Evolutionary conservation across 2,888 invertebrate species (phyloP), one percentile per base, ranked within the genome.

Genomic region (Caenorhabditis drosophilae): DNA sequence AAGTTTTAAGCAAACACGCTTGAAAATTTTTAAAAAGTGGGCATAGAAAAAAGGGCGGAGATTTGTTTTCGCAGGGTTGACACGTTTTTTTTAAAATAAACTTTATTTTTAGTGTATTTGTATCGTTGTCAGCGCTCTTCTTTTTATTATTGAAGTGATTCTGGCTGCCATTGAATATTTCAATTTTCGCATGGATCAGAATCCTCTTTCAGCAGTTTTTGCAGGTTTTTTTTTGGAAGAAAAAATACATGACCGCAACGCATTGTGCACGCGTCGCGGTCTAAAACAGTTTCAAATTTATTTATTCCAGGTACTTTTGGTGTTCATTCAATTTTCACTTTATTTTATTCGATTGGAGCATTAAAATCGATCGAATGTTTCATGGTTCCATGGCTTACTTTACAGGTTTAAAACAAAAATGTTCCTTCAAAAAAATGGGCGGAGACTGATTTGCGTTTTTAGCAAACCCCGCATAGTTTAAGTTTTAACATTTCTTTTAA

Each of bases 301-400:
- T 9, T 20, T 18, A 18, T 34, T 69, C 34, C 49, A 70, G 70
- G 52, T 15, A 48, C 68, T 1, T 72, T 72, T 61, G 48, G 53
- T 2, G 31, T 68, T 36, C 71, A 68, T 38, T 66, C 63, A 0
- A n/a, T 68, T 26, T 48, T 68, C 40, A 66, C 72, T 23, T 53
- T 61, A 15, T 48, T 64, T 11, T 69, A 66, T 31, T 59, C 63
- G 15, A 50, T 68, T 22, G 72, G 72, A 26, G 63, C 57, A 2
- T 52, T 67, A 16, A 47, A 56, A 31, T 42, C 58, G 16, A 38
- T 63, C 1, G 72, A 69, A 45, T 67, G 69, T 45, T 67, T 69
- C 11, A 67, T 72, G 52, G 56, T 72, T 20, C 72, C 72, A 11
- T 69, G 69, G 57, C 52, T 72, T 15, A 69, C 72, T 2, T 18